Evolutionary conservation across 30 jellyfish, hydroid and myxozoan species (phyloP).

Genomic region (Rhopilema esculentum): DNA sequence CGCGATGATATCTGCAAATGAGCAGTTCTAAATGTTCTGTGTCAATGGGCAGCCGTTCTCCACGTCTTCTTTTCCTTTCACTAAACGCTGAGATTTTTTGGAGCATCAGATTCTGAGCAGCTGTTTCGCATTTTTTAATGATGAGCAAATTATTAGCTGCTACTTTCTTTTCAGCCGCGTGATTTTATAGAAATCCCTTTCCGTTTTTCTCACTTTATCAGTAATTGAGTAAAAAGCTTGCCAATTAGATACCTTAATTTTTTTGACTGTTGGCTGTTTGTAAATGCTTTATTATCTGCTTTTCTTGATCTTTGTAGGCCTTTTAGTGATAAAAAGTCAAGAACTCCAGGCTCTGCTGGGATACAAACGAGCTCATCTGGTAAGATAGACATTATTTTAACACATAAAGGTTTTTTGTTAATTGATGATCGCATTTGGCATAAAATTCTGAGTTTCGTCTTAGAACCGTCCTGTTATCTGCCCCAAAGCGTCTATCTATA

Average conservation of each 20-base stretch:
- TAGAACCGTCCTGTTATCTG: too few relatives aligned
- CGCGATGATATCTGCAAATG: too few relatives aligned
- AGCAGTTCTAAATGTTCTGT: background rate
- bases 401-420: background rate
- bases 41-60: too few relatives aligned
- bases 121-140: background rate
- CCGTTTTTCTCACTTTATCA: background rate
- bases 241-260: background rate
- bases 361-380: slow-evolving; percentile 98
- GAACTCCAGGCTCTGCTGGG: slow-evolving; percentile 87
- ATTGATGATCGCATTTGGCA: too few relatives aligned
- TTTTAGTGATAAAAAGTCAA: slow-evolving; percentile 73
- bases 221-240: background rate
- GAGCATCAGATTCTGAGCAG: background rate
- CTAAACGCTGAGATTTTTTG: background rate
- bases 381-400: background rate
- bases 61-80: too few relatives aligned
- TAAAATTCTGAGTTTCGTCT: too few relatives aligned
- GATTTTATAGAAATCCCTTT: background rate
- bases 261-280: too few relatives aligned
- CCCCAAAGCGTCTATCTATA: too few relatives aligned
- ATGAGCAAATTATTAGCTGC: background rate
- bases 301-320: slow-evolving; percentile 57
- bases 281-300: too few relatives aligned
- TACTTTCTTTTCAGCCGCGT: background rate